Conservation (phyloP, 2,888 invertebrate genomes). For the Nomada lathburiana region DNA sequence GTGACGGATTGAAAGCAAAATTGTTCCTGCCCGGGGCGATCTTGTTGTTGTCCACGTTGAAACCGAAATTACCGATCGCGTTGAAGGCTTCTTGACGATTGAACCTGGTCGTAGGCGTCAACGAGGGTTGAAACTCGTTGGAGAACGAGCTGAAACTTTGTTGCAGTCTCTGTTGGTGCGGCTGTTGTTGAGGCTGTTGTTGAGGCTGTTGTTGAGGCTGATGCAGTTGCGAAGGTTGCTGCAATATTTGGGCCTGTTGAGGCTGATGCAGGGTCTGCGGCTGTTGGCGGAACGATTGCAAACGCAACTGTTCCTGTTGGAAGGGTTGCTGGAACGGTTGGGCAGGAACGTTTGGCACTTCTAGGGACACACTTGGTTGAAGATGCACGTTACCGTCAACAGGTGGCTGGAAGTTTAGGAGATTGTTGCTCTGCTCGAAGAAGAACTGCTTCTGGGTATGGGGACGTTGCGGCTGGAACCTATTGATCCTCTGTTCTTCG, state of each 20-base stretch:
- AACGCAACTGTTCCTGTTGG: constrained; percentile 69
- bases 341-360: constrained; percentile 76
- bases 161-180: constrained; percentile 79
- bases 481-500: constrained; percentile 84
- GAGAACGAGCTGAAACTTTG: constrained; percentile 77
- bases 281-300: constrained; percentile 66
- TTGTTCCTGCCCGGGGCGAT: constrained; percentile 64
- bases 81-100: constrained; percentile 83
- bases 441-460: constrained; percentile 68
- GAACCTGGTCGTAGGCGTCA: constrained; percentile 81
- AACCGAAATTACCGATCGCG: constrained; percentile 87
- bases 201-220: constrained; percentile 64
- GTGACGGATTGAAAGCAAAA: constrained; percentile 71
- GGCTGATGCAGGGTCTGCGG: constrained; percentile 61
- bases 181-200: constrained; percentile 70
- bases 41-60: constrained; percentile 84
- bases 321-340: constrained; percentile 74
- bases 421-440: constrained; percentile 72
- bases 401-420: constrained; percentile 70
- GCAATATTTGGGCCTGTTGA: constrained; percentile 74
- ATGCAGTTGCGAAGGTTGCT: constrained; percentile 65
- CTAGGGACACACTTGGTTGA: constrained; percentile 79
- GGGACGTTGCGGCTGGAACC: constrained; percentile 76
- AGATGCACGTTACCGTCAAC: constrained; percentile 73
- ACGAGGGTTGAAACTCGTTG: constrained; percentile 79